phyloP scores from a whole-genome alignment of 1,140 invertebrate genomes.

The Aethina tumida region DNA sequence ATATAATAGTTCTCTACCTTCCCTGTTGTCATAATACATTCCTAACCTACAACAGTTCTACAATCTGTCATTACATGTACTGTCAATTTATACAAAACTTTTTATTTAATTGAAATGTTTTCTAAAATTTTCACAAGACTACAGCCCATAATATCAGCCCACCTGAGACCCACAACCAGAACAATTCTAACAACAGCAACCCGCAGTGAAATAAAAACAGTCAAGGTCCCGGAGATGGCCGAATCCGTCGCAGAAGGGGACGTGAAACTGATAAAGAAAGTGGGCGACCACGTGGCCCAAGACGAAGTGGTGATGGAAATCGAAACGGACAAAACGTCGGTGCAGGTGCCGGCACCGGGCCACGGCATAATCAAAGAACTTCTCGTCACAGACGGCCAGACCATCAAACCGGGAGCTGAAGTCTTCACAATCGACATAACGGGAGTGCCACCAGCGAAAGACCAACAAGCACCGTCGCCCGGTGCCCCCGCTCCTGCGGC shows the following conservation, averaged over 20 bases:
- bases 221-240: conserved; percentile 84
- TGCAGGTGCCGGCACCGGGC: conserved; percentile 81
- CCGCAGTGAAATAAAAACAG: conserved; percentile 53
- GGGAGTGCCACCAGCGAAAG: conserved; percentile 35
- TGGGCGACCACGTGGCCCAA: conserved; percentile 82
- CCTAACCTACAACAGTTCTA: too few species aligned
- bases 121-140: too few species aligned
- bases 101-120: too few species aligned
- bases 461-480: conserved; percentile 38
- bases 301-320: conserved; percentile 97
- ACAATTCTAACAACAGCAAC: conserved; percentile 27
- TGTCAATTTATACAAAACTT: too few species aligned
- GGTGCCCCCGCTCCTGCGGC: conserved; percentile 37
- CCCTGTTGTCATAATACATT: too few species aligned
- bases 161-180: too few species aligned
- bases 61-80: too few species aligned
- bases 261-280: conserved; percentile 66
- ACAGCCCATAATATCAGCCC: too few species aligned
- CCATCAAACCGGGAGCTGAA: conserved; percentile 78
- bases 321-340: conserved; percentile 97
- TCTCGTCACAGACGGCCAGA: conserved; percentile 80
- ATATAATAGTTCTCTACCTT: too few species aligned
- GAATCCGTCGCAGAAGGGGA: conserved; percentile 98
- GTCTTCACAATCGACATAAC: conserved; percentile 68
- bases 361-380: conserved; percentile 80